Evolutionary conservation across 2,888 invertebrate genomes (phyloP).

Genomic region (Ischnus inquisitorius): DNA sequence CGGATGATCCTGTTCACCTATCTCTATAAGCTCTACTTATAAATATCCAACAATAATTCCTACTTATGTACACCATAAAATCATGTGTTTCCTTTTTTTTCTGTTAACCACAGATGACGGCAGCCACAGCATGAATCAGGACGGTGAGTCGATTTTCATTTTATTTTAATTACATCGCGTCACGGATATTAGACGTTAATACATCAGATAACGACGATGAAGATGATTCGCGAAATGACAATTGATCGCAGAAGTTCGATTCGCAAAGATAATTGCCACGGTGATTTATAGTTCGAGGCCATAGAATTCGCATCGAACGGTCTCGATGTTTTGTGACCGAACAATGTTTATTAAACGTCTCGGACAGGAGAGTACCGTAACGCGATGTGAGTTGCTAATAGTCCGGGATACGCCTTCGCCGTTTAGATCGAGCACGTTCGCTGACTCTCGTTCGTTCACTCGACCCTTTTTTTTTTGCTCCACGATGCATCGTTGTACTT

Average conservation of each 20-base stretch:
- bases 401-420: slow-evolving; percentile 62
- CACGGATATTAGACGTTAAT: not conserved
- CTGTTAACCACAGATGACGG: slow-evolving; percentile 80
- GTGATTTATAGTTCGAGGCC: not conserved
- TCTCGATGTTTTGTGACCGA: slow-evolving; percentile 23
- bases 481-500: no score
- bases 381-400: slow-evolving; percentile 53
- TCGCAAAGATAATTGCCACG: not conserved
- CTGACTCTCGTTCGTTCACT: no score
- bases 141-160: slow-evolving; percentile 79
- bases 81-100: slow-evolving; percentile 64
- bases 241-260: slow-evolving; percentile 19
- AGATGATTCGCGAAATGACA: slow-evolving; percentile 40
- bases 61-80: not conserved
- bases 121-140: slow-evolving; percentile 83
- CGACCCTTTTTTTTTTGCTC: slow-evolving; percentile 2
- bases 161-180: slow-evolving; percentile 5
- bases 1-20: slow-evolving; percentile 34
- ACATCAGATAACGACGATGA: slow-evolving; percentile 6
- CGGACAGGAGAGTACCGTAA: slow-evolving; percentile 63
- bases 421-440: slow-evolving; percentile 31
- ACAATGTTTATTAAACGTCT: slow-evolving; percentile 64
- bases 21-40: slow-evolving; percentile 20
- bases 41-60: slow-evolving; percentile 1
- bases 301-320: slow-evolving; percentile 23